Base-by-base conservation (phyloP, 2,797 vertebrate species). In the Ispidina lecontei region DNA sequence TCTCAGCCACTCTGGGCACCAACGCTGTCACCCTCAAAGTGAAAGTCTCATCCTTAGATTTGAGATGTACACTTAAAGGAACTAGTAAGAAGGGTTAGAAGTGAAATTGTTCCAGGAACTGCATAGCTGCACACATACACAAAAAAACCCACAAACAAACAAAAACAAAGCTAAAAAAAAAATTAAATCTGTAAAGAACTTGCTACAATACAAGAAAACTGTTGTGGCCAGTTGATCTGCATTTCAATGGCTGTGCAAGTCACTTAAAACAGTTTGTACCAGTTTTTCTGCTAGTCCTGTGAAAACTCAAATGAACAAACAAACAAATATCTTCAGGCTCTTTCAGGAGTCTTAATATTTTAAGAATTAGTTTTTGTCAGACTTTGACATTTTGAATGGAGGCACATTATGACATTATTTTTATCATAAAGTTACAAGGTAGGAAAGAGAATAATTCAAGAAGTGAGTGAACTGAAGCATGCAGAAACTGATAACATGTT, bases 401-500 rank as follows among this genome's bases (percentile, higher is more conserved):
- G 16, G 89, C 25, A 31, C 74, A 39, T 11, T 83, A 60, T 18
- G 37, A 25, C 8, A 22, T 81, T 49, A 64, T 68, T 74, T 92
- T 87, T 83, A 65, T 44, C 51, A 51, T 43, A 74, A 64, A 82
- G 11, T 28, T 65, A 64, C 33, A 70, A 77, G 51, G 12, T 58
- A 86, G 67, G 47, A 90, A 94, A 72, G 6, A 89, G 74, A 91
- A 74, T 28, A 14, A n/a, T 69, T 33, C 47, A 84, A 89, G 63
- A 73, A 74, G 17, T 59, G 52, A 60, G 35, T 69, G 79, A 80
- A 72, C 22, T 37, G 59, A 84, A 84, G 47, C 39, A 83, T 71
- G 49, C 37, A 89, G 49, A 80, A 91, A 22, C 46, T 87, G 86
- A 68, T 87, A 94, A 94, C 43, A 85, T 95, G 52, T 92, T 51